These are phyloP conservation scores for Margarornis squamiger DNA, from an alignment of 2,797 vertebrate species.

Conservation along the genomic window DNA sequence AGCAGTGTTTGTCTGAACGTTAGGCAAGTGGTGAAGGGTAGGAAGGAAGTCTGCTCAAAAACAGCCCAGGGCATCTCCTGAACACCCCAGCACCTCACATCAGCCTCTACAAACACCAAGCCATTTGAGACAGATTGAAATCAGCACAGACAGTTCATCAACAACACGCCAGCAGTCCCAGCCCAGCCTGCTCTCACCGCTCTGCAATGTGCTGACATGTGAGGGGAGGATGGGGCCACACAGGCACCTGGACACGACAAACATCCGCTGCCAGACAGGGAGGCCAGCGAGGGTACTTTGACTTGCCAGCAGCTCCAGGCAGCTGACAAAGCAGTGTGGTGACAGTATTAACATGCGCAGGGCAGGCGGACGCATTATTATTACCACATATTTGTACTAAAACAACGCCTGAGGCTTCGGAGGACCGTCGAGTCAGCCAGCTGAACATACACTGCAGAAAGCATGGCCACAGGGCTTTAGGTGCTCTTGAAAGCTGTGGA, in stretches of 20 bases:
- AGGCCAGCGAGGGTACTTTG: neutral
- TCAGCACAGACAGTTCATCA: neutral
- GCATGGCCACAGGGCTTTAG: neutral
- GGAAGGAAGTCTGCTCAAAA: neutral
- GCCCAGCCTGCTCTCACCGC: neutral
- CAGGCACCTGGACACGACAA: conserved; percentile 13
- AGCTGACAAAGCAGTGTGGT: conserved; percentile 49
- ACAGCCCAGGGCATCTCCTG: neutral
- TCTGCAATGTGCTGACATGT: neutral
- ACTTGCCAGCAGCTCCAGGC: neutral
- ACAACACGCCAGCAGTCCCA: neutral
- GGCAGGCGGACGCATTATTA: neutral
- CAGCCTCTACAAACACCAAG: neutral
- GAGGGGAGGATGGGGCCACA: neutral
- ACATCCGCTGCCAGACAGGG: conserved; percentile 26
- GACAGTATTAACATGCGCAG: neutral
- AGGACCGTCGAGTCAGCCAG: neutral
- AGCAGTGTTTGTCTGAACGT: neutral
- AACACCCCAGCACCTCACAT: neutral
- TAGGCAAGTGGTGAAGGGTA: neutral
- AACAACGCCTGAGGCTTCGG: neutral
- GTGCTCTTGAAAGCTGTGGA: neutral
- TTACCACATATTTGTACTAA: neutral
- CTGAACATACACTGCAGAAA: conserved; percentile 47
- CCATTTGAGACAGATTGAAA: neutral